Conservation (phyloP, 1,140 invertebrate species). For the Cyclina sinensis region DNA sequence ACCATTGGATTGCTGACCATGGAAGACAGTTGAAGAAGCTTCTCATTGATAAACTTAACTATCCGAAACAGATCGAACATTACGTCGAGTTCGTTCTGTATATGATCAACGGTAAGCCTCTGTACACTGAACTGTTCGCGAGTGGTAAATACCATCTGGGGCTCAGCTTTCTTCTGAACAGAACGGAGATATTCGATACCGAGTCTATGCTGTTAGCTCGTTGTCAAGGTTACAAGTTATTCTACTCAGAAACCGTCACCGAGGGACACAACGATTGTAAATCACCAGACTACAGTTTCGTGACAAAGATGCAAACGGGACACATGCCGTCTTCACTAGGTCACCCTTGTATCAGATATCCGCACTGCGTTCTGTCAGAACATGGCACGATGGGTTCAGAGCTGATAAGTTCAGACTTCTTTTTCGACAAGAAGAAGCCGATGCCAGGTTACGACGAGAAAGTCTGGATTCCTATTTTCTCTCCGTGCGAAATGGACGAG, state of each 20-base stretch:
- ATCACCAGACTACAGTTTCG: not conserved
- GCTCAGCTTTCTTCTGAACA: not conserved
- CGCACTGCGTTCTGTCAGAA: slow-evolving; percentile 1
- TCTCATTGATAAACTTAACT: not conserved
- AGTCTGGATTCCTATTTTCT: not conserved
- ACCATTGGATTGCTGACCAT: slow-evolving; percentile 3
- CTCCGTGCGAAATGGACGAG: not conserved
- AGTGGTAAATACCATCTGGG: slow-evolving; percentile 24
- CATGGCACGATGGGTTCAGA: slow-evolving; percentile 12
- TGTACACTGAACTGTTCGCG: not conserved
- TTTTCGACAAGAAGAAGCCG: not conserved
- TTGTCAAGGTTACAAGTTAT: slow-evolving; percentile 34
- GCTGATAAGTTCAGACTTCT: not conserved
- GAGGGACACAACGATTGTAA: slow-evolving; percentile 24
- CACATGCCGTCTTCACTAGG: not conserved
- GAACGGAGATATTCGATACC: slow-evolving; percentile 18
- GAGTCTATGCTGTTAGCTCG: slow-evolving; percentile 13
- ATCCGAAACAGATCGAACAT: not conserved
- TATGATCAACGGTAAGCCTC: not conserved
- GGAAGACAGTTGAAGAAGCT: not conserved
- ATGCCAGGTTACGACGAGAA: not conserved
- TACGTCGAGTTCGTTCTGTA: slow-evolving; percentile 23
- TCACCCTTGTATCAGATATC: slow-evolving; percentile 24
- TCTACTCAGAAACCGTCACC: slow-evolving; percentile 8
- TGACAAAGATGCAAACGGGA: slow-evolving; percentile 25